A percentile compares a stretch with the other conserved stretches of the same genome.
These are phyloP conservation scores for Megalonaias nervosa DNA, from an alignment of 1,140 invertebrate species.

Conservation along the genomic window DNA sequence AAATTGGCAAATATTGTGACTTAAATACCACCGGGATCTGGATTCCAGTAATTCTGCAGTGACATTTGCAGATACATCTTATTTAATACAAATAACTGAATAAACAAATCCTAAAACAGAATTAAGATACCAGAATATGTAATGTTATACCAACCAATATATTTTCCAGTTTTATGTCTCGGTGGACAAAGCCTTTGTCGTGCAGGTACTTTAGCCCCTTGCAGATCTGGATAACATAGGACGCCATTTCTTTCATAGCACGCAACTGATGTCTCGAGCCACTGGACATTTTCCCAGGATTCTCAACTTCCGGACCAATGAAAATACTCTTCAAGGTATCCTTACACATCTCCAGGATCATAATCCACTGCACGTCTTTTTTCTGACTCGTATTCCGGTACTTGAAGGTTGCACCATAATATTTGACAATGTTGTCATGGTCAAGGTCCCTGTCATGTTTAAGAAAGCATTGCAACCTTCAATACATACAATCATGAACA, in stretches of 20 bases:
- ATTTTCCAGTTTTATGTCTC: constrained; percentile 67
- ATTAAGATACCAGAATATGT: constrained; percentile 1
- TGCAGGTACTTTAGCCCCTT: constrained; percentile 59
- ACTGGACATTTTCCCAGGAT: constrained; percentile 27
- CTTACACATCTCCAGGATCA: constrained; percentile 61
- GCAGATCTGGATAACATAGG: constrained; percentile 49
- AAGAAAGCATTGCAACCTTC: too few species aligned
- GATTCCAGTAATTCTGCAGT: neutral
- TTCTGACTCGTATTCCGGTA: constrained; percentile 15
- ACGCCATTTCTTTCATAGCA: constrained; percentile 46
- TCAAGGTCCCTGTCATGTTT: constrained; percentile 35
- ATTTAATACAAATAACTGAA: neutral
- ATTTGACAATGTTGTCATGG: constrained; percentile 51
- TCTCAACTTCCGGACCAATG: constrained; percentile 29
- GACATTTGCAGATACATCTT: neutral
- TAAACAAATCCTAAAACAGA: neutral
- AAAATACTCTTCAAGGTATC: constrained; percentile 53
- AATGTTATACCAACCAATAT: constrained; percentile 53
- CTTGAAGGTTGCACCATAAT: constrained; percentile 49
- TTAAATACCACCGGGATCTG: neutral
- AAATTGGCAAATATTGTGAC: neutral
- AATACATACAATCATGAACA: too few species aligned
- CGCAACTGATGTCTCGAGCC: constrained; percentile 26
- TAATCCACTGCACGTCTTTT: constrained; percentile 51
- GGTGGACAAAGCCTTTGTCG: constrained; percentile 56